phyloP scores from a whole-genome alignment of 2,113 vertebrate genomes.

The Calidris pygmaea region DNA sequence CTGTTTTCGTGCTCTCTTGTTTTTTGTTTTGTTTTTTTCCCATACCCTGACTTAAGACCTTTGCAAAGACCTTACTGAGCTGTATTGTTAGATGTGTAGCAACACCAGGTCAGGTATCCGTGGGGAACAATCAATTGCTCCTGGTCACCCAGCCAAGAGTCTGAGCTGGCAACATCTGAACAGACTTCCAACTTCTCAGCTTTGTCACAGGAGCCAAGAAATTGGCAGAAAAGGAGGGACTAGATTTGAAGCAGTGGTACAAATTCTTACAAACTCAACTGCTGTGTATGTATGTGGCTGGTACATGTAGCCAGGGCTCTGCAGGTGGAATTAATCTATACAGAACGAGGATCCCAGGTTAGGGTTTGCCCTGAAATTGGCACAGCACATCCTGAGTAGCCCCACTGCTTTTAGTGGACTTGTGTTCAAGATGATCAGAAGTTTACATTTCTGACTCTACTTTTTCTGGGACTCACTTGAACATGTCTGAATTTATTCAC shows the following conservation, averaged over 20 bases:
- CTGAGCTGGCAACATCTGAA: neutral
- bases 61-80: neutral
- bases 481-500: neutral
- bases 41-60: neutral
- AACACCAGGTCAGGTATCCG: neutral
- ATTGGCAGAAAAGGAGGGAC: neutral
- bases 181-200: no score
- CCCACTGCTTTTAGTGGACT: neutral
- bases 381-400: neutral
- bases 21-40: neutral
- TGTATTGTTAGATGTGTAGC: neutral
- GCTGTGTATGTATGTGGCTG: neutral
- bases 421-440: neutral
- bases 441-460: neutral
- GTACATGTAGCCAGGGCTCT: neutral
- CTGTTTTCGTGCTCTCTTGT: neutral
- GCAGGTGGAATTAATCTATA: neutral
- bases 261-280: neutral
- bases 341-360: neutral
- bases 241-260: neutral
- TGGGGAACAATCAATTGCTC: neutral
- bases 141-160: neutral
- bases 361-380: neutral
- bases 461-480: neutral
- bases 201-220: neutral